phyloP scores from a whole-genome alignment of 2,888 invertebrate species.

The Epicampocera succincta region DNA sequence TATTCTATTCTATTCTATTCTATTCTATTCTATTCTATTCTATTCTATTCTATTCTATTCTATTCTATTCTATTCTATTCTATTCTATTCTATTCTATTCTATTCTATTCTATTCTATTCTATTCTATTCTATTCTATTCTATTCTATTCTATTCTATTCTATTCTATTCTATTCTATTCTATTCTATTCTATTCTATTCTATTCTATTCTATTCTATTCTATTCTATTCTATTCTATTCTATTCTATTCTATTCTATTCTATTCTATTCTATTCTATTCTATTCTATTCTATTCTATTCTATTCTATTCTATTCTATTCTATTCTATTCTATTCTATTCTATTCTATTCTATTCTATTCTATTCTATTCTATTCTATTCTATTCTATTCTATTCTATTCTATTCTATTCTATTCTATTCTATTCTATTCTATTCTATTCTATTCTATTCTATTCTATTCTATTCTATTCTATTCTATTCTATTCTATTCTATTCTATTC shows the following conservation, averaged over 20 bases:
- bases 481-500: slow-evolving; percentile 40
- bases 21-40: slow-evolving; percentile 52
- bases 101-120: slow-evolving; percentile 52
- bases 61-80: slow-evolving; percentile 52
- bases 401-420: slow-evolving; percentile 52
- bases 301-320: slow-evolving; percentile 51
- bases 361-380: slow-evolving; percentile 52
- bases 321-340: slow-evolving; percentile 54
- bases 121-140: slow-evolving; percentile 53
- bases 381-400: slow-evolving; percentile 51
- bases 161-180: slow-evolving; percentile 50
- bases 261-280: slow-evolving; percentile 56
- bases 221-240: slow-evolving; percentile 56
- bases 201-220: slow-evolving; percentile 56
- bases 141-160: slow-evolving; percentile 52
- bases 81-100: slow-evolving; percentile 52
- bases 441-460: slow-evolving; percentile 41
- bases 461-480: slow-evolving; percentile 44
- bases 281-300: slow-evolving; percentile 52
- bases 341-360: slow-evolving; percentile 52
- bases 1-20: slow-evolving; percentile 50
- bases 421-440: slow-evolving; percentile 47
- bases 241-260: slow-evolving; percentile 56
- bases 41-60: slow-evolving; percentile 44
- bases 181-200: slow-evolving; percentile 51